These are phyloP conservation scores for Drosophila pectinifera DNA, from an alignment of 1,140 invertebrate genomes.

Conservation along the genomic window DNA sequence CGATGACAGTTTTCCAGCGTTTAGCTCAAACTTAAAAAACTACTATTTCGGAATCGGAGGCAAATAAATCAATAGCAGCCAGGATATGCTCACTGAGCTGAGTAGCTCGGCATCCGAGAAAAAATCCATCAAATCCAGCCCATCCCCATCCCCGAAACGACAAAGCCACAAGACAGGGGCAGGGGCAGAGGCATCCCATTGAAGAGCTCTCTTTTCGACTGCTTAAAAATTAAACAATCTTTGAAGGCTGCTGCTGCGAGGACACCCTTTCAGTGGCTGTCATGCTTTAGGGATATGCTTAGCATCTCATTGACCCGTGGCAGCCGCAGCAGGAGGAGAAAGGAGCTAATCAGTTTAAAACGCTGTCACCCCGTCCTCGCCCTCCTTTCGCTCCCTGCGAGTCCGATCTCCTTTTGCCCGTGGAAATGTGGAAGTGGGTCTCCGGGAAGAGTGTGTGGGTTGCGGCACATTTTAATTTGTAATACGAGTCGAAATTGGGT, in stretches of 20 bases:
- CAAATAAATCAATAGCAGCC: conserved; percentile 72
- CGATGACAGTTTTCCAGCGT: conserved; percentile 74
- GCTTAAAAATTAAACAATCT: conserved; percentile 76
- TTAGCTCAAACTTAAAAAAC: conserved; percentile 63
- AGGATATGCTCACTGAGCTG: conserved; percentile 68
- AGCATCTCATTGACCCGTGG: conserved; percentile 81
- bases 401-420: background rate
- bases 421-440: conserved; percentile 20
- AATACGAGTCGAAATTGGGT: conserved; percentile 83
- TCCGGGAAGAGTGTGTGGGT: conserved; percentile 44
- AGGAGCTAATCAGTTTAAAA: conserved; percentile 77
- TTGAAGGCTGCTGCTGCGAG: conserved; percentile 44
- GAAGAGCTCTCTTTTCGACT: conserved; percentile 35
- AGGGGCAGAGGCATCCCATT: background rate
- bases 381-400: background rate
- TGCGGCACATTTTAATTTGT: conserved; percentile 84
- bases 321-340: conserved; percentile 51
- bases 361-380: conserved; percentile 45
- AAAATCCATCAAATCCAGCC: conserved; percentile 44
- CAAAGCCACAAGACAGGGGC: conserved; percentile 63
- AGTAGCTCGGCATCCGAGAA: conserved; percentile 7
- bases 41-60: conserved; percentile 57
- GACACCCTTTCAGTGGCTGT: conserved; percentile 71
- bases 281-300: conserved; percentile 57
- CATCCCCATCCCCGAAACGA: conserved; percentile 54